Evolutionary conservation across 1,140 invertebrate genomes (phyloP).

Genomic region (Drosophila kepulauana): DNA sequence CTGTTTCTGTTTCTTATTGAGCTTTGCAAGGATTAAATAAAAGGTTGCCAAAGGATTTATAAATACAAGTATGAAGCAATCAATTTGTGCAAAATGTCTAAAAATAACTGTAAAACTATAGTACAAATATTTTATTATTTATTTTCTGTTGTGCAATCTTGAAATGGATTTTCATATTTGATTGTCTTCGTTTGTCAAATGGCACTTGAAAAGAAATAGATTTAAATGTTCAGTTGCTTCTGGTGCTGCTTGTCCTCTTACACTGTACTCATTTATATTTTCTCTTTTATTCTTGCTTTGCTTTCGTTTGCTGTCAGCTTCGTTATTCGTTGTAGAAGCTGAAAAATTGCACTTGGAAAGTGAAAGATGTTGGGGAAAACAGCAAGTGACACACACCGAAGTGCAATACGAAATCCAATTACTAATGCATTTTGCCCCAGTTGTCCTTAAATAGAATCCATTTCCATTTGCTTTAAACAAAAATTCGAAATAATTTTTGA

Average conservation of each 20-base stretch:
- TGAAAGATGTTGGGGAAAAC: conserved; percentile 34
- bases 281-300: background rate
- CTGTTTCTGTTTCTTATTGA: background rate
- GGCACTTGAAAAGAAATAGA: conserved; percentile 4
- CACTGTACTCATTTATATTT: conserved; percentile 14
- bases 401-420: conserved; percentile 47
- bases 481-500: background rate
- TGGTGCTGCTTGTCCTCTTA: background rate
- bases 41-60: no score
- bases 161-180: conserved; percentile 13
- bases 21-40: no score
- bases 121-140: background rate
- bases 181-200: background rate
- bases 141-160: background rate
- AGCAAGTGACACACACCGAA: conserved; percentile 26
- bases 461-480: conserved; percentile 11
- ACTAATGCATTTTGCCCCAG: conserved; percentile 37
- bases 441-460: conserved; percentile 9
- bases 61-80: background rate
- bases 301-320: conserved; percentile 45
- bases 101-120: background rate
- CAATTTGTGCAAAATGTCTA: background rate
- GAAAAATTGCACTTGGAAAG: conserved; percentile 35
- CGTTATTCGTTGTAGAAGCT: conserved; percentile 25
- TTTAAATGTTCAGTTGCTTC: conserved; percentile 11